Evolutionary conservation across 2,797 vertebrate species (phyloP).

Genomic region (Acanthiza pusilla): DNA sequence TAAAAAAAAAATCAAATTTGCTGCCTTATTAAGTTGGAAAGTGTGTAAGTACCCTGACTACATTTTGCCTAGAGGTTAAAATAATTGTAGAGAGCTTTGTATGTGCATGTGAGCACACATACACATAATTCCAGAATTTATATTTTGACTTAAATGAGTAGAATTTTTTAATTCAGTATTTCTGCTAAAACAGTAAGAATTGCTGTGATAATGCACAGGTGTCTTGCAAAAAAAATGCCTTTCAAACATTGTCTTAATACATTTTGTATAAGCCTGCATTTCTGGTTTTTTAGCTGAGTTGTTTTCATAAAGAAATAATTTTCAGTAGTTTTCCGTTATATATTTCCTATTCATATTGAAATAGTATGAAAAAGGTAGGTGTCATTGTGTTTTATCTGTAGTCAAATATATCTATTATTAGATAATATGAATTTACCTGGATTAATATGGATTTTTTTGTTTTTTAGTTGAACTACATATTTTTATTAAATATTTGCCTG

Average conservation of each 20-base stretch:
- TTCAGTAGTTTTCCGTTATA: not conserved
- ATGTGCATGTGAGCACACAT: fast-evolving
- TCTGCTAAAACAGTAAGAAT: not conserved
- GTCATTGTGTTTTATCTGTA: not conserved
- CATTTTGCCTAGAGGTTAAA: not conserved
- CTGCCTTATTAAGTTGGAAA: not conserved
- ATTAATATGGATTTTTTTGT: not conserved
- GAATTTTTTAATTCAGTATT: not conserved
- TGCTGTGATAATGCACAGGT: not conserved
- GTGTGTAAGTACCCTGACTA: not conserved
- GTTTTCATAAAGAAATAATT: not conserved
- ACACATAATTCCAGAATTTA: not conserved
- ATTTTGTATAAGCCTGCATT: not conserved
- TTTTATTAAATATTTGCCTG: not conserved
- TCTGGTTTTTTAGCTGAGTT: not conserved
- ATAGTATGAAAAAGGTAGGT: not conserved
- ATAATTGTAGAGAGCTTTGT: not conserved
- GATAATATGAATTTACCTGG: not conserved
- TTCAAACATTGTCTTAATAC: not conserved
- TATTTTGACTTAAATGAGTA: not conserved
- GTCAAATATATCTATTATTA: not conserved
- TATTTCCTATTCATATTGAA: not conserved
- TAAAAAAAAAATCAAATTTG: not conserved
- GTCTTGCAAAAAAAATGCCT: fast-evolving
- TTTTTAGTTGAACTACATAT: not conserved